These are phyloP conservation scores for Moxostoma hubbsi DNA, from an alignment of 2,797 vertebrate genomes.

Conservation along the genomic window DNA sequence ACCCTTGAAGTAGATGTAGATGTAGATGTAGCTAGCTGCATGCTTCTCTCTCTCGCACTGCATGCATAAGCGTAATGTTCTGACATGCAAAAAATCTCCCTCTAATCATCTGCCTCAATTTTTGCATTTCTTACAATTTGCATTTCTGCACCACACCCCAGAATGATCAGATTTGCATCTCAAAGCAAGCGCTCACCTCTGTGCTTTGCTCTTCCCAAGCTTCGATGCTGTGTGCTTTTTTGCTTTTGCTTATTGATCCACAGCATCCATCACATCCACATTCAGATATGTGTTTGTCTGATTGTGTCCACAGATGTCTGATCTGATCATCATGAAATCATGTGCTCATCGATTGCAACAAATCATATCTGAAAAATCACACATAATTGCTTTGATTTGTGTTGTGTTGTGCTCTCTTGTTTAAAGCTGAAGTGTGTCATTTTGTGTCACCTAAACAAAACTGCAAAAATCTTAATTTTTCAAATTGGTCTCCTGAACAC, in stretches of 20 bases:
- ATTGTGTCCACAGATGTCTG: too few relatives aligned
- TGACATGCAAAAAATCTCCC: slow-evolving; percentile 65
- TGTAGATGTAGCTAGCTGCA: slow-evolving; percentile 56
- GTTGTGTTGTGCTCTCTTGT: too few relatives aligned
- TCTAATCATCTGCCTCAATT: slow-evolving; percentile 4
- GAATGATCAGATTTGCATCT: slow-evolving; percentile 11
- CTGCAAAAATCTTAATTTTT: too few relatives aligned
- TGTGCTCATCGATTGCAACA: not conserved
- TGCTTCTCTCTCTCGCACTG: slow-evolving; percentile 53
- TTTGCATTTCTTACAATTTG: slow-evolving; percentile 59
- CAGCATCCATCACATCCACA: slow-evolving; percentile 30
- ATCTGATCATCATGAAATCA: not conserved
- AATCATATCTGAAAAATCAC: slow-evolving; percentile 4
- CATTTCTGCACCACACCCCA: slow-evolving; percentile 8
- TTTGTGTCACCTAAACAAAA: too few relatives aligned
- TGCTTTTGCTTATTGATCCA: slow-evolving; percentile 33
- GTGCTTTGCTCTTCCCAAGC: not conserved
- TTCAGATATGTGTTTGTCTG: not conserved
- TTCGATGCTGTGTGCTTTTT: slow-evolving; percentile 54
- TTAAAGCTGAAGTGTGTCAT: too few relatives aligned
- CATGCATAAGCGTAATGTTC: slow-evolving; percentile 60
- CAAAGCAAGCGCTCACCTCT: not conserved
- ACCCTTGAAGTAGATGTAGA: slow-evolving; percentile 56
- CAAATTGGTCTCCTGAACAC: too few relatives aligned
- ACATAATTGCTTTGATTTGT: too few relatives aligned